Percentiles rank a stretch among this genome's conserved stretches.
These are phyloP conservation scores for Ammodytes dubius DNA, from an alignment of 2,113 vertebrate species.

Conservation along the genomic window DNA sequence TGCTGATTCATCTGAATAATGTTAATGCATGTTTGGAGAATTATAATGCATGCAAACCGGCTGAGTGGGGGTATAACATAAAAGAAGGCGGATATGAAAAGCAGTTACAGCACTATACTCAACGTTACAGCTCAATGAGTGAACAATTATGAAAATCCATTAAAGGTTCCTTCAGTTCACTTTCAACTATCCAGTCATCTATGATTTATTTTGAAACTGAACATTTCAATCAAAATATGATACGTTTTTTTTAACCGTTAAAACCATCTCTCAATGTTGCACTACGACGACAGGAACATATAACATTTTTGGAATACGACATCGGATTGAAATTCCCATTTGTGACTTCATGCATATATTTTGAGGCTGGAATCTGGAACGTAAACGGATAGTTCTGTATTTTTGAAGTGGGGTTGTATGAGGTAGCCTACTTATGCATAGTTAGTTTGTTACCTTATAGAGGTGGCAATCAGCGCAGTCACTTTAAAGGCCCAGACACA, in stretches of 20 bases:
- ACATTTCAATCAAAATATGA: not conserved
- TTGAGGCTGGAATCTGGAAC: not conserved
- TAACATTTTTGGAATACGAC: not conserved
- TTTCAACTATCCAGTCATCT: not conserved
- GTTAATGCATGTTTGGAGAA: conserved; percentile 9
- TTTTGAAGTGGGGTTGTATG: too few relatives aligned
- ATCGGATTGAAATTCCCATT: not conserved
- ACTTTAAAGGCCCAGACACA: too few relatives aligned
- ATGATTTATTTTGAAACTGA: not conserved
- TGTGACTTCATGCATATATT: not conserved
- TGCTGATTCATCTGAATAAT: conserved; percentile 2
- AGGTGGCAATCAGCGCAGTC: too few relatives aligned
- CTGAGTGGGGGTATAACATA: not conserved
- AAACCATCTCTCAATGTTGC: not conserved
- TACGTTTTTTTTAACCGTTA: not conserved
- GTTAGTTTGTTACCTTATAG: too few relatives aligned
- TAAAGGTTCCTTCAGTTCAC: not conserved
- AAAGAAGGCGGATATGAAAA: conserved; percentile 1
- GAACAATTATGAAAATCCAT: not conserved
- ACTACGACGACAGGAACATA: not conserved
- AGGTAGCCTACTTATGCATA: too few relatives aligned
- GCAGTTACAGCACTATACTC: not conserved
- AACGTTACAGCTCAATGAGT: conserved; percentile 3
- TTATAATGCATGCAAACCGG: conserved; percentile 2
- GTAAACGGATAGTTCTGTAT: too few relatives aligned